Evolutionary conservation across 2,113 vertebrate species (phyloP).

Genomic region (Sceloporus undulatus): DNA sequence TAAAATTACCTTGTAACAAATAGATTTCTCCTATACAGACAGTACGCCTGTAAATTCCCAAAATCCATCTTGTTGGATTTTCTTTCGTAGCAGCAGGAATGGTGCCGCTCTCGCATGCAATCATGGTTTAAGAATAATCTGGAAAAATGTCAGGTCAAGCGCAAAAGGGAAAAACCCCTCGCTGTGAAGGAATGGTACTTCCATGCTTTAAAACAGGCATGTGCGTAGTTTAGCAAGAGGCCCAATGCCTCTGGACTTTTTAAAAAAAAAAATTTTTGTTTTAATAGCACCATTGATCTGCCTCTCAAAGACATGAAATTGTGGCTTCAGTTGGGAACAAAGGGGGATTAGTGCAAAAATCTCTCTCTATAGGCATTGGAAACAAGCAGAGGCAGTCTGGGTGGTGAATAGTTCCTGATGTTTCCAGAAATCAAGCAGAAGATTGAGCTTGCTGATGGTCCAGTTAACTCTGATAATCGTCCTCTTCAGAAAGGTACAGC

Average conservation of each 20-base stretch:
- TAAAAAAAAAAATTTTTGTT: too few species aligned
- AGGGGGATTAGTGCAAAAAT: constrained; percentile 72
- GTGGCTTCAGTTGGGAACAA: constrained; percentile 79
- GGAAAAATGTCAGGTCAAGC: constrained; percentile 55
- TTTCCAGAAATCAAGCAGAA: constrained; percentile 91
- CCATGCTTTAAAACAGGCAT: constrained; percentile 86
- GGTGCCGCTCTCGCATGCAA: constrained; percentile 38
- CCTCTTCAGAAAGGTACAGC: constrained; percentile 99
- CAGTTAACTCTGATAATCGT: constrained; percentile 99
- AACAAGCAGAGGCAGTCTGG: constrained; percentile 77
- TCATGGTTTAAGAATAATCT: constrained; percentile 35
- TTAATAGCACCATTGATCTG: constrained; percentile 80
- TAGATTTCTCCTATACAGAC: constrained; percentile 4
- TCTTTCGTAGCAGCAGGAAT: not conserved
- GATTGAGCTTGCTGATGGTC: constrained; percentile 99
- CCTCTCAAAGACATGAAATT: constrained; percentile 72
- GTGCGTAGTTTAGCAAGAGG: constrained; percentile 83
- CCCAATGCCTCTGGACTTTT: constrained; percentile 80
- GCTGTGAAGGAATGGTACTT: constrained; percentile 79
- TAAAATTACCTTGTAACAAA: constrained; percentile 55
- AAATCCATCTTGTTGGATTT: constrained; percentile 19
- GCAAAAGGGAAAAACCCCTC: constrained; percentile 72
- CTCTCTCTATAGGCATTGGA: constrained; percentile 61
- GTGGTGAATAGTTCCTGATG: constrained; percentile 87
- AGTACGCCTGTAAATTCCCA: constrained; percentile 24